These are phyloP conservation scores for Trinectes maculatus DNA, from an alignment of 2,113 vertebrate genomes.

Conservation along the genomic window DNA sequence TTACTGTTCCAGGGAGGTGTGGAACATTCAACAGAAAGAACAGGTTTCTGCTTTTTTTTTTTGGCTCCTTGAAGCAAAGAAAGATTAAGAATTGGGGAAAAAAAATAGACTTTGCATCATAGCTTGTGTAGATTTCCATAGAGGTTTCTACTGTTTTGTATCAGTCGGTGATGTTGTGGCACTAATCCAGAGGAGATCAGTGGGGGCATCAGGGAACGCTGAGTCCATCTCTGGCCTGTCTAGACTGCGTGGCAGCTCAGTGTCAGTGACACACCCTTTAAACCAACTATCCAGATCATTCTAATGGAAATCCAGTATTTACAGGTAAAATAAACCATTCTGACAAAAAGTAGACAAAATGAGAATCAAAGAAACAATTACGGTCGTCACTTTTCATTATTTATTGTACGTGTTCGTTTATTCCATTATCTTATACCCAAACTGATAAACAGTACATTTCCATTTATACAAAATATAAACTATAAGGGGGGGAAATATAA, in stretches of 20 bases:
- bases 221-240: slow-evolving; percentile 61
- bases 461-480: slow-evolving; percentile 83
- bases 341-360: background rate
- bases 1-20: background rate
- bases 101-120: too few species aligned
- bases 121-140: slow-evolving; percentile 1
- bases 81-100: background rate
- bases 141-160: slow-evolving; percentile 7
- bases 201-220: slow-evolving; percentile 46
- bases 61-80: background rate
- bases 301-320: background rate
- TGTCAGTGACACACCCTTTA: slow-evolving; percentile 42
- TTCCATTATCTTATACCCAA: slow-evolving; percentile 61
- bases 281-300: background rate
- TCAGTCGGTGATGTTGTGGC: slow-evolving; percentile 39
- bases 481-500: slow-evolving; percentile 65
- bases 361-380: slow-evolving; percentile 40
- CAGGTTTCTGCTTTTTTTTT: slow-evolving; percentile 18
- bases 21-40: slow-evolving; percentile 11
- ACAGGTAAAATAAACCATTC: background rate
- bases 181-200: slow-evolving; percentile 61
- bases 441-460: slow-evolving; percentile 72
- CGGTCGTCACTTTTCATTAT: slow-evolving; percentile 57
- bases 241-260: slow-evolving; percentile 57
- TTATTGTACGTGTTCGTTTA: slow-evolving; percentile 76